Base-by-base conservation (phyloP, 2,888 invertebrate genomes). In the Dryomyza anilis region DNA sequence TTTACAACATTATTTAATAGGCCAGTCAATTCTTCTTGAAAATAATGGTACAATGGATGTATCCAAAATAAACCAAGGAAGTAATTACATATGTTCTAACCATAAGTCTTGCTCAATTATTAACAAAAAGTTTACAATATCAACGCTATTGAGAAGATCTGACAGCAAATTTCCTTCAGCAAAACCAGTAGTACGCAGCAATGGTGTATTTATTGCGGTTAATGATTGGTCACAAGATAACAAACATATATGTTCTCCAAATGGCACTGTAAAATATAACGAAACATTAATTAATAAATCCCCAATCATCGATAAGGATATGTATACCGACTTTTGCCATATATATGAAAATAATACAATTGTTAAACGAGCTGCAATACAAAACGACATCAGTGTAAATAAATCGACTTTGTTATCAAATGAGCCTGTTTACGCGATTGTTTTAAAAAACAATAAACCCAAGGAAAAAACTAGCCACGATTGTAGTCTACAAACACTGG, bases 201-300 rank as follows among this genome's bases (percentile, higher is more conserved):
- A 87, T 56, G 87, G 88, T 27, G 87, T 88, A 12, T 86, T 88
- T 82, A 87, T 88, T 69, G 88, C 88, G 1, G 88, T 88, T 1
- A 87, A 87, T n/a, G 88, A 88, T 72, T 88, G 88, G 88, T 85
- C 86, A 23, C 79, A 70, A 36, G 63, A 66, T 61, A 66, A 70
- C 66, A 64, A 68, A 5, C 46, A 46, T 14, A 12, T 53, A 10
- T 63, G 16, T 8, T 21, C 56, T 16, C 10, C 29, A 14, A 45
- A 36, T 19, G 36, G 39, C 53, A 63, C n/a, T n/a, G n/a, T n/a
- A n/a, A n/a, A n/a, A n/a, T n/a, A n/a, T n/a, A n/a, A n/a, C n/a
- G n/a, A n/a, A n/a, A n/a, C n/a, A n/a, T n/a, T n/a, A n/a, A n/a
- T n/a, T n/a, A n/a, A n/a, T n/a, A n/a, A n/a, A n/a, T n/a, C n/a